Conservation (phyloP, 2,888 invertebrate species). For the Lasioglossum oenotherae region DNA sequence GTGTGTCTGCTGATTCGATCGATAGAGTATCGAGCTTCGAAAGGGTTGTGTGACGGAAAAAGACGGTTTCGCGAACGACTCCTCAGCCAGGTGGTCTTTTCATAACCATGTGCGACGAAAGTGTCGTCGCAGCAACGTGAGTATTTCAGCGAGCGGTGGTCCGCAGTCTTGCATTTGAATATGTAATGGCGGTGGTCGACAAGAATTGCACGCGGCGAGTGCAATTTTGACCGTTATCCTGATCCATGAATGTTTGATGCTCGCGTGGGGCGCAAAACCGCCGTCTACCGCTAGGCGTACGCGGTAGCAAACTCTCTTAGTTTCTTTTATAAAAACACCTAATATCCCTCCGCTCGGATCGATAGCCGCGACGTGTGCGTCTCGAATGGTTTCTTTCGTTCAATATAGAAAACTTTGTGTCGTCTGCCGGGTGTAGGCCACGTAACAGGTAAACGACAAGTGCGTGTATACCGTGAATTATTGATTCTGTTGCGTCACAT, state of each 20-base stretch:
- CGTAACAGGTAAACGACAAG: conserved; percentile 1
- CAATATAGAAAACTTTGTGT: conserved; percentile 29
- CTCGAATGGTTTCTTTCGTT: conserved; percentile 39
- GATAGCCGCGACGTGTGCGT: conserved; percentile 31
- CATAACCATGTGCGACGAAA: not conserved
- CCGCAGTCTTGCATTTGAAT: not conserved
- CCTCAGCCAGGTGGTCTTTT: not conserved
- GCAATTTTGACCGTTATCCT: conserved; percentile 29
- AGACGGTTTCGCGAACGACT: not conserved
- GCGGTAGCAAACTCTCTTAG: not conserved
- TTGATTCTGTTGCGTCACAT: not conserved
- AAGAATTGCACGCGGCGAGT: conserved; percentile 17
- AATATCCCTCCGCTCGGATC: conserved; percentile 34
- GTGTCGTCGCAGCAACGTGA: not conserved
- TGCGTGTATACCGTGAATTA: conserved; percentile 6
- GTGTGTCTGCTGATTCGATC: not conserved
- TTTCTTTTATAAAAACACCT: conserved; percentile 32
- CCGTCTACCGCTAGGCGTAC: not conserved
- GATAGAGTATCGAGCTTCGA: not conserved
- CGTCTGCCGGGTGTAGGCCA: not conserved
- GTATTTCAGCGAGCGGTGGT: not conserved
- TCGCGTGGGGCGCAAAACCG: conserved; percentile 3
- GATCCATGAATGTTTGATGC: conserved; percentile 45
- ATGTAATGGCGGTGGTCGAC: not conserved
- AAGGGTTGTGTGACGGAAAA: not conserved